These are phyloP conservation scores for Tetraneura akinire DNA, from an alignment of 1,140 invertebrate genomes.

Conservation along the genomic window DNA sequence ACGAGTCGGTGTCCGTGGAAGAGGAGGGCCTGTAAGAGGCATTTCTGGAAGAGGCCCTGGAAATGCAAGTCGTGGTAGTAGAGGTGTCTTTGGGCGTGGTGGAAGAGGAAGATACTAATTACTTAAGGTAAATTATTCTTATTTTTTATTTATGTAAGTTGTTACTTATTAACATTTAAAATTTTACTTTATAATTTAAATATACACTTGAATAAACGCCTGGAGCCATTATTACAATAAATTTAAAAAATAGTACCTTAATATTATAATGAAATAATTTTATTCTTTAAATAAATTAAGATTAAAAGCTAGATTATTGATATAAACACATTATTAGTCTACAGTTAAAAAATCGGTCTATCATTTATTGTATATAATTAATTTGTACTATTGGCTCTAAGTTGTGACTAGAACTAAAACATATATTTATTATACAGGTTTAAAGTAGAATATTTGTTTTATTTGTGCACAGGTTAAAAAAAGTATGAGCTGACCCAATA, in stretches of 20 bases:
- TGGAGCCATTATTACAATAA: constrained; percentile 45
- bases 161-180: constrained; percentile 2
- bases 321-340: too few relatives aligned
- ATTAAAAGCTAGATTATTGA: too few relatives aligned
- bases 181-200: background rate
- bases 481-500: constrained; percentile 46
- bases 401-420: constrained; percentile 13
- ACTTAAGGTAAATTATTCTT: background rate
- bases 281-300: too few relatives aligned
- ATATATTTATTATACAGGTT: constrained; percentile 7
- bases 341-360: too few relatives aligned
- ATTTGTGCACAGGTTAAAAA: constrained; percentile 51
- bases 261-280: too few relatives aligned
- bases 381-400: constrained; percentile 38
- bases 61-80: constrained; percentile 48
- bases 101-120: constrained; percentile 47
- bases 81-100: constrained; percentile 25
- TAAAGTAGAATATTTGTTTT: constrained; percentile 48
- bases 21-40: constrained; percentile 35
- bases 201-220: background rate
- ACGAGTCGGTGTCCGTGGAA: constrained; percentile 23
- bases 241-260: background rate
- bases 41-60: constrained; percentile 1
- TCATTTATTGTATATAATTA: background rate
- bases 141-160: background rate